Evolutionary conservation across 2,888 invertebrate genomes (phyloP), one percentile per base, ranked within the genome.

Genomic region (Drosophila neonasuta): DNA sequence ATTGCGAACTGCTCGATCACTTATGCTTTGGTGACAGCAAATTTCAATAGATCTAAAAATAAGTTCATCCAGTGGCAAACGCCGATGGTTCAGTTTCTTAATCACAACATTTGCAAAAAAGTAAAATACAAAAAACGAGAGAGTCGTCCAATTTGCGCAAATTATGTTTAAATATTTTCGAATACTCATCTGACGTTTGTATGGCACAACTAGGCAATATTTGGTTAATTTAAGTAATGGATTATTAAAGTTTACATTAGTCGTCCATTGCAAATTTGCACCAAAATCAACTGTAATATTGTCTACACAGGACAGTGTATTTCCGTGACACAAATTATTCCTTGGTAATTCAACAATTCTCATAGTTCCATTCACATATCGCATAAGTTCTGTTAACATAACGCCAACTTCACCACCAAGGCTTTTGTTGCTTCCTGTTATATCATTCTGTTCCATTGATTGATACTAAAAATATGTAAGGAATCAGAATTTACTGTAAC

Each of bases 361-460:
- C 15, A 61, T 42, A 7, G 11, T 17, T 11, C 20, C 55, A 0
- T 15, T 24, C 0, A 30, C 10, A 48, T 15, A 55, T 2, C 41
- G 44, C 17, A 72, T 13, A 24, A 55, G 29, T 32, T 56, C 61
- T 2, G 13, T 2, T 5, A 72, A 32, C n/a, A 67, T 15, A 10
- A 58, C 10, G 1, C 73, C 67, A 32, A 10, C 13, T n/a, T 10
- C 11, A 9, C 71, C 71, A 9, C 67, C 51, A 3, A 71, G 42
- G 5, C 48, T 52, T 4, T 51, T 4, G 13, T 36, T 52, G 0
- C 39, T 42, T 1, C n/a, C 32, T 3, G 39, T 50, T 24, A 17
- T 17, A 17, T 17, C 17, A 17, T 17, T 17, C 17, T 17, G 17
- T 17, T 3, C 17, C 17, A 17, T 41, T 0, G 51, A 52, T 30